These are phyloP conservation scores for Maccullochella peelii DNA, from an alignment of 2,113 vertebrate species.

Conservation along the genomic window DNA sequence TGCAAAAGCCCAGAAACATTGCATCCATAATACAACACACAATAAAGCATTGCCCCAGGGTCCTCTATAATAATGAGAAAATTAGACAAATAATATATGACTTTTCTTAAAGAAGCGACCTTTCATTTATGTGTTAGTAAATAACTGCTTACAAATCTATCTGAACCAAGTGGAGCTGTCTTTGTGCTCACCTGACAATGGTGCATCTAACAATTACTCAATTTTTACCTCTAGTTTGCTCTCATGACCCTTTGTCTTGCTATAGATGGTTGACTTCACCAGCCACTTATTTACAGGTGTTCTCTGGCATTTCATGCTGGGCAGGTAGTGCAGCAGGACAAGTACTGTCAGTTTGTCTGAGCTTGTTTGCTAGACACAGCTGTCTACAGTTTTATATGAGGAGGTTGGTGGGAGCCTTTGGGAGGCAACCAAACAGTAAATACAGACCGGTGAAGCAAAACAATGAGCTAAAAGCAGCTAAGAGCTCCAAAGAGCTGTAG, in stretches of 20 bases:
- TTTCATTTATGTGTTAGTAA: background rate
- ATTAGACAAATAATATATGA: background rate
- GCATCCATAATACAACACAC: background rate
- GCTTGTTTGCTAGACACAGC: slow-evolving; percentile 32
- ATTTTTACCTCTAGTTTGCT: background rate
- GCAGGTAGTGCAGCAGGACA: slow-evolving; percentile 12
- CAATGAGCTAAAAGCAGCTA: slow-evolving; percentile 21
- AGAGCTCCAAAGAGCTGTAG: background rate
- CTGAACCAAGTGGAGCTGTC: background rate
- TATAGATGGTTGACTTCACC: background rate
- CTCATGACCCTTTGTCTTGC: background rate
- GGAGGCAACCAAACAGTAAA: slow-evolving; percentile 31
- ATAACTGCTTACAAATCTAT: background rate
- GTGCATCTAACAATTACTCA: background rate
- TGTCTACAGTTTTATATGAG: slow-evolving; percentile 33
- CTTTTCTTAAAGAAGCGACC: background rate
- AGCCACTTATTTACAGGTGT: slow-evolving; percentile 1
- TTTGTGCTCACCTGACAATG: background rate
- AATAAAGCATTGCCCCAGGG: background rate
- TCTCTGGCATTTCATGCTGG: slow-evolving; percentile 37
- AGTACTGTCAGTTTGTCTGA: slow-evolving; percentile 19
- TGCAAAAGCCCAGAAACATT: background rate
- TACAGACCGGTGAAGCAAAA: slow-evolving; percentile 42
- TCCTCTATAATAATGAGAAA: background rate
- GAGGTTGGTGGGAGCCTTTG: slow-evolving; percentile 13